These are phyloP conservation scores for Pseudachorutes palmiensis DNA, from an alignment of 1,140 invertebrate genomes.

Conservation along the genomic window DNA sequence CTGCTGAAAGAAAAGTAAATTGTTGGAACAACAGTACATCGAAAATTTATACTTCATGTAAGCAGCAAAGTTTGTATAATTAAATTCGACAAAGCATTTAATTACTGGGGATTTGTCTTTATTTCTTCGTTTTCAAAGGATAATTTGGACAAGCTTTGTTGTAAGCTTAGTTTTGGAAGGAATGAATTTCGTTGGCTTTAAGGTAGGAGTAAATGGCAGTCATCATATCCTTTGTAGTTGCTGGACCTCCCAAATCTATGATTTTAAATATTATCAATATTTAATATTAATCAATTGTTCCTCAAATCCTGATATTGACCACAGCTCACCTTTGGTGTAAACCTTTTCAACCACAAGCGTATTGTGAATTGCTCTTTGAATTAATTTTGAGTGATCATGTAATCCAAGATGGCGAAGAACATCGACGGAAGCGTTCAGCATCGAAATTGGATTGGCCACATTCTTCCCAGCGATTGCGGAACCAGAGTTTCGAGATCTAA, in stretches of 20 bases:
- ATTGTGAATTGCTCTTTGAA: constrained; percentile 64
- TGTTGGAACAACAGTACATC: too few relatives aligned
- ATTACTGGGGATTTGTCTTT: not conserved
- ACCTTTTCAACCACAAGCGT: constrained; percentile 71
- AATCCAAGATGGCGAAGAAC: constrained; percentile 85
- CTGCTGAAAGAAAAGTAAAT: too few relatives aligned
- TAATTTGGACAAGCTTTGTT: not conserved
- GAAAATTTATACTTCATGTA: too few relatives aligned
- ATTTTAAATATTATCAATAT: not conserved
- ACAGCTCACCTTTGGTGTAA: constrained; percentile 57
- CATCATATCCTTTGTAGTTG: constrained; percentile 47
- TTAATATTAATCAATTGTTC: constrained; percentile 4
- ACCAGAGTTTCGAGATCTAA: constrained; percentile 75
- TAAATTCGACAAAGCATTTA: not conserved
- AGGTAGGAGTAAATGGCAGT: not conserved
- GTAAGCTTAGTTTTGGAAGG: not conserved
- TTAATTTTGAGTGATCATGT: constrained; percentile 66
- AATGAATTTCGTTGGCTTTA: not conserved
- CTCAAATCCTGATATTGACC: too few relatives aligned
- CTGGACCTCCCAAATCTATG: constrained; percentile 53
- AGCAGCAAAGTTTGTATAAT: not conserved
- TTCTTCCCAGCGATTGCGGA: constrained; percentile 87
- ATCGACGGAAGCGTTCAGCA: constrained; percentile 84
- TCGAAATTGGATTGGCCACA: constrained; percentile 92
- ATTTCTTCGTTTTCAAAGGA: not conserved